Base-by-base conservation (phyloP, 1,140 invertebrate genomes). In the Drosophila obscura region DNA sequence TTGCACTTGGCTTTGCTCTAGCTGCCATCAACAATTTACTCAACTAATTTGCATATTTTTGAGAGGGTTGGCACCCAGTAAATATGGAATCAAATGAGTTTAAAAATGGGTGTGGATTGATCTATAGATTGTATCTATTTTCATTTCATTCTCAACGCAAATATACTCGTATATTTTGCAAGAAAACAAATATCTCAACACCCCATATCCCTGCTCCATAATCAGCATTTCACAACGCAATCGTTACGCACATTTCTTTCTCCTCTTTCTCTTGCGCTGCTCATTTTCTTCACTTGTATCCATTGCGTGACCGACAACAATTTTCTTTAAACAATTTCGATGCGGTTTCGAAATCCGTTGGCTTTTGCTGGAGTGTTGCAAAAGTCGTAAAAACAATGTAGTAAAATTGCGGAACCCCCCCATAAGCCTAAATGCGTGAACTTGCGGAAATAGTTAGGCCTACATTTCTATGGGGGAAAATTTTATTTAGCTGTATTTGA, bases 281-380 rank as follows among this genome's bases (percentile, higher is more conserved):
- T 59, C 28, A 51, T 52, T 73, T 63, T 61, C 62, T 4, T 39
- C 35, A 39, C 73, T 58, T 66, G 13, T 83, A 56, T 74, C 46
- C 60, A 73, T 71, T 84, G 81, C 80, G 81, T 84, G 81, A 80
- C 73, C 66, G 65, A 74, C 67, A 52, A 44, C 67, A 80, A 65
- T 84, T 85, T 84, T 80, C 71, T 63, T 49, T 24, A n/a, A 46
- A 43, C 43, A 66, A 63, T 65, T 79, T 75, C 58, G 48, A 73
- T 73, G 65, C 22, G 55, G 51, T 82, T 84, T 85, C 51, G 72
- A 85, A 85, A 85, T 67, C 26, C 35, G n/a, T 68, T 72, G 44
- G 50, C 35, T 55, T 44, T 73, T 80, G 59, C 11, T 13, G 45
- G 59, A 59, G 63, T 64, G 80, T 80, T 84, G 81, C 73, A 74